Evolutionary conservation across 2,888 invertebrate genomes (phyloP), one percentile per base, ranked within the genome.

Genomic region (Mesorhabditis belari): DNA sequence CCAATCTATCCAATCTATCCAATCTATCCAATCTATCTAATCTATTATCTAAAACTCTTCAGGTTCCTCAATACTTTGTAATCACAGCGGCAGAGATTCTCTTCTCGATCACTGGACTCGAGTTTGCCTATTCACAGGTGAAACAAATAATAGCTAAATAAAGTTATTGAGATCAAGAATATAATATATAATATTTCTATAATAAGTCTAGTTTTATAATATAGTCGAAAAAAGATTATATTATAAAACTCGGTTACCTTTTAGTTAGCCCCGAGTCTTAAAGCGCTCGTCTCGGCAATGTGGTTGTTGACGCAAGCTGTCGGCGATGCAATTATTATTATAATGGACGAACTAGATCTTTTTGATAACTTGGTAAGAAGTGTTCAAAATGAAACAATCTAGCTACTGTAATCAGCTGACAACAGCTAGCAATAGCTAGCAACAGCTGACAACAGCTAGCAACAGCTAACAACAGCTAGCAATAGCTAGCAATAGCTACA

Each of bases 301-400:
- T 96, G 92, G 91, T 85, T 93, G 17, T 84, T 95, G 49, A 92
- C 93, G 0, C 90, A 90, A 0, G 91, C 94, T 0, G 86, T 94
- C 76, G 96, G 96, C 35, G 94, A 95, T 83, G 83, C 94, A 35
- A 87, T 96, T 62, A 92, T 94, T 0, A 88, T 93, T 17, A 86
- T 93, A 12, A 69, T 74, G 35, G 62, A 62, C n/a, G 52, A 58
- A 28, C 58, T 69, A 57, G 57, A 66, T 27, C n/a, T 69, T 3
- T 70, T 71, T 55, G 54, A 52, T 3, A 63, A 68, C 53, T 49
- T 69, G 61, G 73, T 71, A 17, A 55, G 60, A 26, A 24, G 19
- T 27, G 4, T 26, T 1, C 9, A 6, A 17, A 5, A 3, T 54
- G 21, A 25, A 26, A 29, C 51, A 5, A 49, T 49, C 24, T 25